Percentiles rank a stretch among this genome's conserved stretches.
phyloP scores from a whole-genome alignment of 2,888 invertebrate genomes.

The Hanleya hanleyi region DNA sequence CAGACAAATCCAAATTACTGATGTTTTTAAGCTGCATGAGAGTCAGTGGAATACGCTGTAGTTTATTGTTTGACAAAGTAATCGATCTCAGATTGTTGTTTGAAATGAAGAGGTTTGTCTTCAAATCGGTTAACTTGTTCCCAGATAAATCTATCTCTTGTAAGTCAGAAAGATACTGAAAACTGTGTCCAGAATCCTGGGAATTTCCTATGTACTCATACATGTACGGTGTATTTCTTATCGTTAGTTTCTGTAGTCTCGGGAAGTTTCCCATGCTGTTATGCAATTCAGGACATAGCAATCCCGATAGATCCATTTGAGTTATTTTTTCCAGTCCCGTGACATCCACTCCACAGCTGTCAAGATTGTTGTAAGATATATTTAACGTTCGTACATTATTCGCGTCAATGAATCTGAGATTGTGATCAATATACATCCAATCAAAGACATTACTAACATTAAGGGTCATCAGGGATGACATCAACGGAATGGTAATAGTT shows the following conservation, averaged over 20 bases:
- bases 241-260: not conserved
- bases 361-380: not conserved
- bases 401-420: not conserved
- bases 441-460: not conserved
- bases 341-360: not conserved
- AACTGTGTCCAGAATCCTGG: not conserved
- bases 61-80: not conserved
- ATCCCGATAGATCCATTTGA: not conserved
- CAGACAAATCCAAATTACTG: not conserved
- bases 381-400: not conserved
- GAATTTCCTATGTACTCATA: too few relatives aligned
- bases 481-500: too few relatives aligned
- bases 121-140: not conserved
- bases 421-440: not conserved
- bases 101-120: too few relatives aligned
- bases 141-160: not conserved
- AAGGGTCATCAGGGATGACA: not conserved
- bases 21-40: not conserved
- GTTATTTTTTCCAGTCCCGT: not conserved
- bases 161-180: too few relatives aligned
- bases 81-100: too few relatives aligned
- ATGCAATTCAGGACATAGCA: not conserved
- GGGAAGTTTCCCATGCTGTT: not conserved
- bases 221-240: too few relatives aligned
- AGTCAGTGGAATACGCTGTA: not conserved